Base-by-base conservation (phyloP, 2,113 vertebrate species). In the Nematolebias whitei region DNA sequence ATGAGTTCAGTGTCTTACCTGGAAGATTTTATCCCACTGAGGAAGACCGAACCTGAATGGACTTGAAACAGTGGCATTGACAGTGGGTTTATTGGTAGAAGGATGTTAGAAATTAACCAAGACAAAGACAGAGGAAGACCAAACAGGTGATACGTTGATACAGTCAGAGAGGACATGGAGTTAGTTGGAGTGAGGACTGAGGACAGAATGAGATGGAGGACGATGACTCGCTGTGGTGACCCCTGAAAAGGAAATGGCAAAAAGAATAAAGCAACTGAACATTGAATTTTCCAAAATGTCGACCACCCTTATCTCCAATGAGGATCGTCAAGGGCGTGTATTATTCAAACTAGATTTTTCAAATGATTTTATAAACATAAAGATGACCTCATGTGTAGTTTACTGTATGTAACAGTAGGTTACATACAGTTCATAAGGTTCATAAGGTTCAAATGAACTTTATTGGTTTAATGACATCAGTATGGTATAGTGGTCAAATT, bases 351-450 rank as follows among this genome's bases (percentile, higher is more conserved):
- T 54, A 15, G 20, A 40, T 64, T 55, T 19, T 12, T 2, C 48
- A 60, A 73, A 45, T 56, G 12, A 59, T 44, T 58, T n/a, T n/a
- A n/a, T n/a, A n/a, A n/a, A n/a, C n/a, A n/a, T n/a, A 64, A 60
- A 52, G 59, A 32, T 1, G 5, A 44, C 9, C 56, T 62, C 63
- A 63, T 63, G 50, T 63, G 63, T 44, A 43, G 23, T 29, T 22
- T 58, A 19, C n/a, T 60, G 19, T n/a, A 10, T 60, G 24, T 5
- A 29, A 66, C n/a, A n/a, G n/a, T n/a, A n/a, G n/a, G n/a, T n/a
- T n/a, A n/a, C n/a, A n/a, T n/a, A n/a, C n/a, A n/a, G n/a, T n/a
- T n/a, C n/a, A n/a, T n/a, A n/a, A n/a, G n/a, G n/a, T n/a, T n/a
- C n/a, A n/a, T n/a, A 24, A 9, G 24, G 9, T 32, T 60, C 6